Conservation (phyloP, 2,113 vertebrate species). For the Copsychus sechellarum region DNA sequence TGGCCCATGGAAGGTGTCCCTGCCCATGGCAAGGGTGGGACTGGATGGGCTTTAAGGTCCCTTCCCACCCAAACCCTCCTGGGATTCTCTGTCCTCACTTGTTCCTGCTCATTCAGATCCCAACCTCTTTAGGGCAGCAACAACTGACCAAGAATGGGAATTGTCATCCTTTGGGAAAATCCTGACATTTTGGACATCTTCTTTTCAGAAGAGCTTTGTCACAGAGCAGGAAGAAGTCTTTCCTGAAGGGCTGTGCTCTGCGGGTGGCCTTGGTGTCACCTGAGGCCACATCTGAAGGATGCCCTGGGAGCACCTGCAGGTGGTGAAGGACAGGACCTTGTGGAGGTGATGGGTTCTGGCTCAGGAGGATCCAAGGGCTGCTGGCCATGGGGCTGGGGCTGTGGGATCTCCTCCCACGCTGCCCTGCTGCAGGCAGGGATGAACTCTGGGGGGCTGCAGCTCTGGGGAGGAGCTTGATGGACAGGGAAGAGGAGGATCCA, state of each 20-base stretch:
- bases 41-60: background rate
- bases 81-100: background rate
- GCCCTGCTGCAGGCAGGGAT: background rate
- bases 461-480: background rate
- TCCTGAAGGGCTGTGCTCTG: background rate
- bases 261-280: background rate
- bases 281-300: background rate
- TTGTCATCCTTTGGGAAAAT: background rate
- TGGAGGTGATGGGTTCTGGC: background rate
- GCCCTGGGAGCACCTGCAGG: background rate
- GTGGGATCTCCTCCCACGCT: background rate
- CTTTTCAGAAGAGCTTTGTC: background rate
- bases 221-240: background rate
- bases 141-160: background rate
- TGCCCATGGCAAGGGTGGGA: background rate
- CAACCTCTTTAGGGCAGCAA: background rate
- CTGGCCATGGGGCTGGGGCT: rapidly evolving
- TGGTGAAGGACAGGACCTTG: background rate
- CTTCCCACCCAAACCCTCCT: background rate
- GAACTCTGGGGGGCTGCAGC: background rate
- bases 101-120: background rate
- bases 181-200: background rate
- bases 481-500: background rate
- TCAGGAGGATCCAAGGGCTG: background rate
- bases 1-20: rapidly evolving